Evolutionary conservation across 2,888 invertebrate species (phyloP).

Genomic region (Halocaridina rubra): DNA sequence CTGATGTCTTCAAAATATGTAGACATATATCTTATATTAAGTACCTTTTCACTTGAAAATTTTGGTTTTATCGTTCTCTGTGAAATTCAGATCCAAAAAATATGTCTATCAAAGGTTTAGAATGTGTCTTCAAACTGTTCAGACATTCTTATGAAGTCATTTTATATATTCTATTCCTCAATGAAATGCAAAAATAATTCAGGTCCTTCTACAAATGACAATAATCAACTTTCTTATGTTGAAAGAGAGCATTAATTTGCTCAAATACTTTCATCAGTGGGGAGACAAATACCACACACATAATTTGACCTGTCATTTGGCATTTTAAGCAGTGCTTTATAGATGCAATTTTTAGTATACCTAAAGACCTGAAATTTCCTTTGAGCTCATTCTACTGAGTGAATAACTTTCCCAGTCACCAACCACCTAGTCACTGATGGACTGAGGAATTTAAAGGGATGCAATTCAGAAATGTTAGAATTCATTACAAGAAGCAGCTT

Average conservation of each 20-base stretch:
- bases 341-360: not conserved
- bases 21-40: not conserved
- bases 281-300: not conserved
- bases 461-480: not conserved
- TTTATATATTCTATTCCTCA: constrained; percentile 10
- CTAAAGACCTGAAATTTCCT: not conserved
- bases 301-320: constrained; percentile 20
- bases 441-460: constrained; percentile 17
- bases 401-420: constrained; percentile 3
- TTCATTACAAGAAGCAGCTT: not conserved
- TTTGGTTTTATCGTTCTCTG: too few species aligned
- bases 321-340: not conserved
- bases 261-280: constrained; percentile 18
- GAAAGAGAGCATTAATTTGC: constrained; percentile 15
- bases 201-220: constrained; percentile 5
- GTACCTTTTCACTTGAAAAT: too few species aligned
- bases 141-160: not conserved
- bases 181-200: not conserved
- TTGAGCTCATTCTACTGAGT: not conserved
- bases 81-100: too few species aligned
- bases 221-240: not conserved
- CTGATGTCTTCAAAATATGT: not conserved
- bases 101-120: too few species aligned
- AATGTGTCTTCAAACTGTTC: not conserved
- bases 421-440: not conserved